A percentile compares a stretch with the other conserved stretches of the same genome.
Conservation (phyloP, 2,797 vertebrate genomes). For the Leuciscus waleckii region DNA sequence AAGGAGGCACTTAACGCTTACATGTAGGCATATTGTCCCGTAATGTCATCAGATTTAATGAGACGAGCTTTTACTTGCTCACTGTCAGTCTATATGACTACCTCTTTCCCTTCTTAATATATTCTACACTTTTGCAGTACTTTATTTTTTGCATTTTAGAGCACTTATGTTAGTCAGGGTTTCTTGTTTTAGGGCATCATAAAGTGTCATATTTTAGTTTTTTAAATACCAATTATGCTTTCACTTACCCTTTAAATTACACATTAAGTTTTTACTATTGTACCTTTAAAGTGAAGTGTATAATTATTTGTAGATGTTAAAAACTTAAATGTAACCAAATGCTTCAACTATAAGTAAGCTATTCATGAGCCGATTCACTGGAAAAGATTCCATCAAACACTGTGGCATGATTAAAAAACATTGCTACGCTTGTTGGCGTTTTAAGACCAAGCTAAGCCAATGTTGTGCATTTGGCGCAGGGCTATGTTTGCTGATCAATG, state of each 20-base stretch:
- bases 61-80: background rate
- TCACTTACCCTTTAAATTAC: background rate
- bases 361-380: background rate
- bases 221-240: background rate
- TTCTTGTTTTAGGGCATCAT: background rate
- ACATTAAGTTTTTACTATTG: background rate
- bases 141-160: background rate
- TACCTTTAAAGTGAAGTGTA: background rate
- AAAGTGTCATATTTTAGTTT: background rate
- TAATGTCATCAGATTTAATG: constrained; percentile 1
- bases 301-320: background rate
- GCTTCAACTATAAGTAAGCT: background rate
- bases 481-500: background rate
- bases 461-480: background rate
- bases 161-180: background rate
- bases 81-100: background rate
- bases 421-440: background rate
- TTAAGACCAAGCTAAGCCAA: background rate
- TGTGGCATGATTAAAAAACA: background rate
- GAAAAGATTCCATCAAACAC: background rate
- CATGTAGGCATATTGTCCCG: constrained; percentile 30
- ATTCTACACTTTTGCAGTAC: background rate
- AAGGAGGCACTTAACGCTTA: constrained; percentile 13
- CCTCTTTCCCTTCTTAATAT: background rate
- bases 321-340: background rate